These are phyloP conservation scores for Glandiceps talaboti DNA, from an alignment of 53 echinoderm and acorn worm genomes.

Conservation along the genomic window DNA sequence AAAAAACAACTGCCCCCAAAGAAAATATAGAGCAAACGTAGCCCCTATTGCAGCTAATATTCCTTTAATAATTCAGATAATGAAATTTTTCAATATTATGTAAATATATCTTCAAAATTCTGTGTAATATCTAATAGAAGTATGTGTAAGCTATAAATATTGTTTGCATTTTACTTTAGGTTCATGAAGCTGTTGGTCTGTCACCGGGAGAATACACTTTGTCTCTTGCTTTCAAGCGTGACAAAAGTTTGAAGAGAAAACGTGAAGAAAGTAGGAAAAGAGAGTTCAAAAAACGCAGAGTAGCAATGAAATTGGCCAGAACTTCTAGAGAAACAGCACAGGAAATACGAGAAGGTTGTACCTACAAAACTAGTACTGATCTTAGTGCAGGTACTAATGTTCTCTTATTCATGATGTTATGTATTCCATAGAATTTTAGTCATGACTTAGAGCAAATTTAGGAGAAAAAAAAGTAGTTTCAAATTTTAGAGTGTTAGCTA, in stretches of 20 bases:
- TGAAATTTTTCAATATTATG: too few relatives aligned
- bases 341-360: background rate
- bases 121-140: too few relatives aligned
- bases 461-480: too few relatives aligned
- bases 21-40: too few relatives aligned
- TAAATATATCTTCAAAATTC: too few relatives aligned
- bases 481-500: too few relatives aligned
- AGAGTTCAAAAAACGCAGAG: background rate
- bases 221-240: background rate
- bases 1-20: too few relatives aligned
- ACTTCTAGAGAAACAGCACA: background rate
- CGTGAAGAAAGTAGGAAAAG: background rate
- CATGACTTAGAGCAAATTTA: too few relatives aligned
- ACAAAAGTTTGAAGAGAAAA: background rate
- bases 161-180: background rate
- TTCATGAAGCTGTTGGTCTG: background rate
- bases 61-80: too few relatives aligned
- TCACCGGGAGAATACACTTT: background rate
- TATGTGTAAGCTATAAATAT: background rate
- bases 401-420: too few relatives aligned
- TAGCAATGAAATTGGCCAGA: background rate
- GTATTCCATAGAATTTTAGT: too few relatives aligned
- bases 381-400: background rate
- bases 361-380: background rate
- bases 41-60: too few relatives aligned